These are phyloP conservation scores for Micromesistius poutassou DNA, from an alignment of 2,797 vertebrate species.

Conservation along the genomic window DNA sequence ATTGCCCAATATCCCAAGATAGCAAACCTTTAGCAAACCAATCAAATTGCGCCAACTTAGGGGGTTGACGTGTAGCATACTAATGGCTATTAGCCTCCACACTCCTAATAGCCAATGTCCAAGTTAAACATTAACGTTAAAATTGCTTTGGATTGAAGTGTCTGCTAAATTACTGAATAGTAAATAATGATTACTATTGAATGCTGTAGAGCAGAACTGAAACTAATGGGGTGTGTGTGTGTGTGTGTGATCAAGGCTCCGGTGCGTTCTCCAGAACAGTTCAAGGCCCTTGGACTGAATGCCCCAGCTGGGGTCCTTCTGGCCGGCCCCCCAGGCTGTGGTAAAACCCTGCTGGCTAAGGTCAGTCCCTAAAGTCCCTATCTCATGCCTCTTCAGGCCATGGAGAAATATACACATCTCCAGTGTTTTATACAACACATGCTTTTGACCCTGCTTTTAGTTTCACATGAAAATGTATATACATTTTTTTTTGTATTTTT, in stretches of 20 bases:
- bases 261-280: constrained; percentile 84
- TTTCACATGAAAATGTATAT: not conserved
- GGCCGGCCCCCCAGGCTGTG: constrained; percentile 94
- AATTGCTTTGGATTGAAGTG: too few relatives aligned
- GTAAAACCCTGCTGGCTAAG: constrained; percentile 94
- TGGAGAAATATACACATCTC: not conserved
- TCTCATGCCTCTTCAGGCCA: not conserved
- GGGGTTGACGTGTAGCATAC: too few relatives aligned
- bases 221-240: not conserved
- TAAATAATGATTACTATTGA: too few relatives aligned
- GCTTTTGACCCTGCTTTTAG: not conserved
- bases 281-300: constrained; percentile 84
- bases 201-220: too few relatives aligned
- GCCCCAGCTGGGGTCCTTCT: constrained; percentile 90
- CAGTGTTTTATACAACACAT: too few relatives aligned
- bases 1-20: too few relatives aligned
- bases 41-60: too few relatives aligned
- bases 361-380: constrained; percentile 58
- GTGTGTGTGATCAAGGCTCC: constrained; percentile 78
- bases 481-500: not conserved
- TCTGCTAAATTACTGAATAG: too few relatives aligned
- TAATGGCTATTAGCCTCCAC: too few relatives aligned
- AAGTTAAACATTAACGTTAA: too few relatives aligned
- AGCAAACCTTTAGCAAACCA: too few relatives aligned
- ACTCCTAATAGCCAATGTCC: too few relatives aligned